phyloP scores from a whole-genome alignment of 37 sponge, comb jelly and placozoan genomes.

The Spongilla lacustris region DNA sequence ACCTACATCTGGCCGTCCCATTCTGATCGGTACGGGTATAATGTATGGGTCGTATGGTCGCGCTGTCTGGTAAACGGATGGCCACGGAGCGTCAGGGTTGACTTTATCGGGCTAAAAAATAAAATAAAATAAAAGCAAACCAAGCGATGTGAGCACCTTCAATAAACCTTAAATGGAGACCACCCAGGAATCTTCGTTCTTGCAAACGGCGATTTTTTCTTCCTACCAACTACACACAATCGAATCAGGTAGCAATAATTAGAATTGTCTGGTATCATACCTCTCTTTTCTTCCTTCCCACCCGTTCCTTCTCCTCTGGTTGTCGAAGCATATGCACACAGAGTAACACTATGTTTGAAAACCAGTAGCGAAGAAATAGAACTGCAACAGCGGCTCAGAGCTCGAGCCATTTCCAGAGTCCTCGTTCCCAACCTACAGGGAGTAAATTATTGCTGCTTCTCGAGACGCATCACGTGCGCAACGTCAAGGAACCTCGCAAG shows the following conservation, averaged over 20 bases:
- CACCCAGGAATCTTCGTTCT: not conserved
- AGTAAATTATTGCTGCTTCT: too few relatives aligned
- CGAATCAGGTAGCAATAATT: not conserved
- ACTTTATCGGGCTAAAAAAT: slow-evolving; percentile 50
- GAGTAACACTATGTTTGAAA: not conserved
- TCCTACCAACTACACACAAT: not conserved
- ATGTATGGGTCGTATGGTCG: slow-evolving; percentile 80
- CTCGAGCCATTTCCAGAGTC: not conserved
- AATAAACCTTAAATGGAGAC: not conserved
- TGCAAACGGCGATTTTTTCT: not conserved
- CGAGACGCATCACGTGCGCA: not conserved
- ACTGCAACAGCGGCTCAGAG: not conserved
- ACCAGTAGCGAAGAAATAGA: not conserved
- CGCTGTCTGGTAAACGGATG: slow-evolving; percentile 72
- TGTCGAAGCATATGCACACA: not conserved
- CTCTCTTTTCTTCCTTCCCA: not conserved
- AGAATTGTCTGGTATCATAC: not conserved
- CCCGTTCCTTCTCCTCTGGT: not conserved
- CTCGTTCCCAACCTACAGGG: not conserved
- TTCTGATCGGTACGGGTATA: slow-evolving; percentile 80
- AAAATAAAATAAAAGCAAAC: not conserved
- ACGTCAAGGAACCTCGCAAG: too few relatives aligned
- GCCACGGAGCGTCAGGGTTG: slow-evolving; percentile 57
- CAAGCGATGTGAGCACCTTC: not conserved
- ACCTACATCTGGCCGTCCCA: slow-evolving; percentile 72